These are phyloP conservation scores for Zoanthus sansibaricus DNA, from an alignment of 92 coral and sea anemone species.

Conservation along the genomic window DNA sequence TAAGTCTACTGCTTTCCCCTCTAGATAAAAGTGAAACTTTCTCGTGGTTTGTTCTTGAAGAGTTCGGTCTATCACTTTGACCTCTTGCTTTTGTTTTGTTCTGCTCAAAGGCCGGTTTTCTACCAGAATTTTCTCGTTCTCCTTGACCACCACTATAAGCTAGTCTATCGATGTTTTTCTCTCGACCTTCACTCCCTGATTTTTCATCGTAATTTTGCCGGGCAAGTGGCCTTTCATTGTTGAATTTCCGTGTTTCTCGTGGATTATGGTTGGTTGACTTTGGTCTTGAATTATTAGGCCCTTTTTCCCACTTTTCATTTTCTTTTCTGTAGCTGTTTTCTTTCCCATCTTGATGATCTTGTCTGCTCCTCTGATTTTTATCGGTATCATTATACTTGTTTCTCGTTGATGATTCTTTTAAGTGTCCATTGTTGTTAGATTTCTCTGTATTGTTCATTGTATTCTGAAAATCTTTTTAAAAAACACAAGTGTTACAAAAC, in stretches of 20 bases:
- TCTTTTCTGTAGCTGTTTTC: slow-evolving; percentile 23
- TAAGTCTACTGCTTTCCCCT: slow-evolving; percentile 15
- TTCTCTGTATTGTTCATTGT: slow-evolving; percentile 6
- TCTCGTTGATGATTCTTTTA: slow-evolving; percentile 44
- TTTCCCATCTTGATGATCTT: slow-evolving; percentile 42
- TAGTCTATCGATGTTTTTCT: slow-evolving; percentile 46
- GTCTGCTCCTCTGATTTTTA: slow-evolving; percentile 42
- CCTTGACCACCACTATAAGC: slow-evolving; percentile 21
- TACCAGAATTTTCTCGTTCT: background rate
- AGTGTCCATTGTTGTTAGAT: slow-evolving; percentile 19
- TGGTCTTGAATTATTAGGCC: slow-evolving; percentile 2
- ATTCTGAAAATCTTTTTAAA: slow-evolving; percentile 2
- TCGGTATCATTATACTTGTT: slow-evolving; percentile 41
- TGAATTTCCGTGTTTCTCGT: slow-evolving; percentile 41
- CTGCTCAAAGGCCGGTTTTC: slow-evolving; percentile 34
- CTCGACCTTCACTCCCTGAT: slow-evolving; percentile 34
- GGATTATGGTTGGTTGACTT: slow-evolving; percentile 3
- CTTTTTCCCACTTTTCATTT: slow-evolving; percentile 23
- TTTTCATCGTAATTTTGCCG: slow-evolving; percentile 50
- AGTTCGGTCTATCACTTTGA: slow-evolving; percentile 13
- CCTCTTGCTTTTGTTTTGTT: slow-evolving; percentile 10
- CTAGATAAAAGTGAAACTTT: slow-evolving; percentile 24
- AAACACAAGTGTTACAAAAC: background rate
- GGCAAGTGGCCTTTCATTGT: slow-evolving; percentile 57
- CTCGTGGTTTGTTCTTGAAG: slow-evolving; percentile 19